These are phyloP conservation scores for Ectemnius lituratus DNA, from an alignment of 2,888 invertebrate genomes.

Conservation along the genomic window DNA sequence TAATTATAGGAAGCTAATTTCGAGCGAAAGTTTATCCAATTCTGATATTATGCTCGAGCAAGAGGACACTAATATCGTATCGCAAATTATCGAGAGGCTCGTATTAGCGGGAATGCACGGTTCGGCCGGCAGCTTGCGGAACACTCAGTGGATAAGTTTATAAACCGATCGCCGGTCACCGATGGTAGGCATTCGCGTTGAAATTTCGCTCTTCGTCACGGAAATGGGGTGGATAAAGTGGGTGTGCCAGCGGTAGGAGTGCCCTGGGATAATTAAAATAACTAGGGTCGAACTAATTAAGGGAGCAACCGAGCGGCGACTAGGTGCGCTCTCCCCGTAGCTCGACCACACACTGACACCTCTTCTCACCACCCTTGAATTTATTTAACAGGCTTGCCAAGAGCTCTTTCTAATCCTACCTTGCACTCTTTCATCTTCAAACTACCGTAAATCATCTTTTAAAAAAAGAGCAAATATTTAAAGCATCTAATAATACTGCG, in stretches of 20 bases:
- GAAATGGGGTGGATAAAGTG: conserved; percentile 38
- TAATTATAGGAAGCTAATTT: too few relatives aligned
- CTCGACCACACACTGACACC: background rate
- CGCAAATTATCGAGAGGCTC: background rate
- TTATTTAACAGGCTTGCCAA: conserved; percentile 4
- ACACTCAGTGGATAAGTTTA: conserved; percentile 37
- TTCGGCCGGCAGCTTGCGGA: conserved; percentile 11
- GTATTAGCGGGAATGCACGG: background rate
- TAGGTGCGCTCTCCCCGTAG: background rate
- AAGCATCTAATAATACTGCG: too few relatives aligned
- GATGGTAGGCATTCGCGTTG: conserved; percentile 20
- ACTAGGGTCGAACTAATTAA: conserved; percentile 41
- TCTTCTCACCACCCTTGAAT: background rate
- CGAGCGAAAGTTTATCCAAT: too few relatives aligned
- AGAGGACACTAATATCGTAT: too few relatives aligned
- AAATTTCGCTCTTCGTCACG: conserved; percentile 35
- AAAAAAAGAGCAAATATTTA: too few relatives aligned
- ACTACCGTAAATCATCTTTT: background rate
- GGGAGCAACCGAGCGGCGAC: conserved; percentile 1
- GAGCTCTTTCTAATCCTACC: background rate
- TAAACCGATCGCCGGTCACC: conserved; percentile 43
- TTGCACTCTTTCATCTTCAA: background rate
- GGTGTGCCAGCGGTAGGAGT: conserved; percentile 24
- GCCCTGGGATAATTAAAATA: conserved; percentile 50
- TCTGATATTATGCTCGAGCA: too few relatives aligned